Evolutionary conservation across 2,797 vertebrate species (phyloP).

Genomic region (Pyrocephalus nanus): DNA sequence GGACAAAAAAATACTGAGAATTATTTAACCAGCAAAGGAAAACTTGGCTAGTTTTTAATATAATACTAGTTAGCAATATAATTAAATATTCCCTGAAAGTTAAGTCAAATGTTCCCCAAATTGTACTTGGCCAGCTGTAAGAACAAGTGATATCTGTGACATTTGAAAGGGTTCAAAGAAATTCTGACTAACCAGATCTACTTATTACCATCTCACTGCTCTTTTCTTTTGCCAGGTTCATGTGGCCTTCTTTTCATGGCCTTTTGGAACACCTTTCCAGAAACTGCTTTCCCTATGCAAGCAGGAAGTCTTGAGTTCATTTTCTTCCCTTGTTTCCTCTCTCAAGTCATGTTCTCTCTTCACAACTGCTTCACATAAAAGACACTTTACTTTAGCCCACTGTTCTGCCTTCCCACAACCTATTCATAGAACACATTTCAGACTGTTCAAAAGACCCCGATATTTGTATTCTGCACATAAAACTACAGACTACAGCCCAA

Average conservation of each 20-base stretch:
- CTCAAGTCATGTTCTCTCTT: constrained; percentile 20
- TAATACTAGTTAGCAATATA: background rate
- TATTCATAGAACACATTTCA: constrained; percentile 39
- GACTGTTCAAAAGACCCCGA: constrained; percentile 42
- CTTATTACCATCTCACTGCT: background rate
- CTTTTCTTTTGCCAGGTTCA: background rate
- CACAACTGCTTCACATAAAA: constrained; percentile 34
- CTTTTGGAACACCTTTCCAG: constrained; percentile 11
- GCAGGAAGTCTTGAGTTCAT: background rate
- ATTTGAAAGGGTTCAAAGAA: background rate
- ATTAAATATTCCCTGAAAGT: background rate
- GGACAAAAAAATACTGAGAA: background rate
- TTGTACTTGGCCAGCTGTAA: background rate
- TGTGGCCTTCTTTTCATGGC: background rate
- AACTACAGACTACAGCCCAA: constrained; percentile 25
- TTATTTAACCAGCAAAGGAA: constrained; percentile 11
- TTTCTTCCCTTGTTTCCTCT: constrained; percentile 32
- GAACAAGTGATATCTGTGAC: background rate
- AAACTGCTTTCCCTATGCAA: background rate
- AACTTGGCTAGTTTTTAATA: background rate
- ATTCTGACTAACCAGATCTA: background rate
- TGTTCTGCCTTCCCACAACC: constrained; percentile 50
- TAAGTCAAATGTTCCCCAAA: background rate
- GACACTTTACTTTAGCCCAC: constrained; percentile 36
- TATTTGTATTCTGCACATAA: constrained; percentile 63